Base-by-base conservation (phyloP, 2,888 invertebrate genomes). In the Steinernema carpocapsae region DNA sequence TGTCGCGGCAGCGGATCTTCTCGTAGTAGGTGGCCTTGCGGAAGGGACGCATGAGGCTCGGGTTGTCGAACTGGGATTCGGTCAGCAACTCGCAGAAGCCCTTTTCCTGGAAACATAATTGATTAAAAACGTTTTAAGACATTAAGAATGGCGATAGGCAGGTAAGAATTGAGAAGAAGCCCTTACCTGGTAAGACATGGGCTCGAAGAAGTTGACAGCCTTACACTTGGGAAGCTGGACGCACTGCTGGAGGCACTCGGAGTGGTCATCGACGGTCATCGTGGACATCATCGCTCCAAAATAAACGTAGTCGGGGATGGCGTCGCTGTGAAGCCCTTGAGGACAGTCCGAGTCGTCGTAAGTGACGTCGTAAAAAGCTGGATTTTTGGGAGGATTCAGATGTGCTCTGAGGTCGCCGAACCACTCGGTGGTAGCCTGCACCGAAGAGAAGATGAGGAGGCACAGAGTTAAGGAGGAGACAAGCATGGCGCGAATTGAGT, bases 401-500 rank as follows among this genome's bases (percentile, higher is more conserved):
- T 86, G 84, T 14, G 86, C 86, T n/a, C 86, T 73, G 7, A 83
- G 78, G 73, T 86, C 86, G 32, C 86, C 86, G 80, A 85, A 86
- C 86, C 86, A 86, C 75, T 86, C 86, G 17, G 86, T 86, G 37
- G 86, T 86, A 19, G 82, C 77, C n/a, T 26, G 24, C 26, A 29
- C 64, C n/a, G 59, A 17, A 32, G 17, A 6, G 64, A 64, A 32
- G 64, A 4, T 2, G 26, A 64, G 29, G 26, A 29, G 26, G 52
- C 12, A 22, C 29, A 64, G 64, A 32, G 26, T 64, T 22, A 26
- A 29, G 32, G 64, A 32, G n/a, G 26, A 26, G 17, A 6, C 29
- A 26, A 64, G 24, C 64, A 26, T 26, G 6, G 37, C 22, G 52
- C 24, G 52, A 52, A 52, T 12, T 24, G 52, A 52, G 12, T 52